A percentile compares a stretch with the other conserved stretches of the same genome.
Conservation (phyloP, 2,797 vertebrate species). For the Periophthalmus magnuspinnatus region DNA sequence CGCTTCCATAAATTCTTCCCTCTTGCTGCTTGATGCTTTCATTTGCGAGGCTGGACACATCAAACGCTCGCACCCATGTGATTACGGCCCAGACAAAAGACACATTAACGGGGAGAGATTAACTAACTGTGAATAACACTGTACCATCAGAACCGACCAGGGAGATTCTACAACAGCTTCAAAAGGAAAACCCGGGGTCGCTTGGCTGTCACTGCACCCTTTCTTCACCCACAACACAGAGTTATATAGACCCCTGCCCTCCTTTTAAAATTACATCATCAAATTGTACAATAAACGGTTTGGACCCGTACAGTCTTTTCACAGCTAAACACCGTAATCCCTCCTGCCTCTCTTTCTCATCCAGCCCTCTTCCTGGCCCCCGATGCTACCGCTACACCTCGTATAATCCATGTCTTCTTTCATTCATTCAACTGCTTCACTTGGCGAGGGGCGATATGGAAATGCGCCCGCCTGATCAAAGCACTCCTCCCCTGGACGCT, state of each 20-base stretch:
- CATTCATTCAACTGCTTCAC: slow-evolving; percentile 50
- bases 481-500: slow-evolving; percentile 67
- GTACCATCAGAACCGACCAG: slow-evolving; percentile 52
- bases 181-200: slow-evolving; percentile 23
- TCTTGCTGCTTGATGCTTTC: too few relatives aligned
- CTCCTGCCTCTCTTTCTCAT: slow-evolving; percentile 14
- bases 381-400: slow-evolving; percentile 45
- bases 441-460: slow-evolving; percentile 70
- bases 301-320: slow-evolving; percentile 12
- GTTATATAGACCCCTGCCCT: too few relatives aligned
- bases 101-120: slow-evolving; percentile 57
- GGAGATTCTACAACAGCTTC: slow-evolving; percentile 36
- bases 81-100: slow-evolving; percentile 48
- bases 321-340: slow-evolving; percentile 32
- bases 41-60: slow-evolving; percentile 25
- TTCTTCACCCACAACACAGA: slow-evolving; percentile 9
- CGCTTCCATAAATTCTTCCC: too few relatives aligned
- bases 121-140: slow-evolving; percentile 36
- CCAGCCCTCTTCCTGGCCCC: slow-evolving; percentile 39
- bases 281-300: neutral
- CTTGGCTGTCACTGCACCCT: slow-evolving; percentile 47
- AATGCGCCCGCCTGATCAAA: slow-evolving; percentile 76
- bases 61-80: neutral
- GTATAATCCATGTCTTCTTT: slow-evolving; percentile 68
- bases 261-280: neutral